Evolutionary conservation across 2,888 invertebrate species (phyloP), one percentile per base, ranked within the genome.

Genomic region (Drosophila pseudotalamancana): DNA sequence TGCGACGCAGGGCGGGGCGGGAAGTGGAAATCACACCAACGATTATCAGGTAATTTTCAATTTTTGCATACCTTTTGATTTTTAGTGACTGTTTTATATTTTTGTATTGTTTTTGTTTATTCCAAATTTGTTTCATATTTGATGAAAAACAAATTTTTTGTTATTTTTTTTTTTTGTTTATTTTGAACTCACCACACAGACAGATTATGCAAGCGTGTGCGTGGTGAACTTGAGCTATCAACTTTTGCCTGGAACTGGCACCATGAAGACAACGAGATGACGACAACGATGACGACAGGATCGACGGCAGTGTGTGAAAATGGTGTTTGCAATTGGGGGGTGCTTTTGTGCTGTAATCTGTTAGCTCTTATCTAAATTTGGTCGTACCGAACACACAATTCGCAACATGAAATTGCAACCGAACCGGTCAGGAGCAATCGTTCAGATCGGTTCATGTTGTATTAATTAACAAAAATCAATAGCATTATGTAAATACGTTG

Each of bases 11-110:
- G 73, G 72, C 66, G 71, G 83, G 83, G 62, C 81, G 87, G 87
- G 87, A 85, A 87, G 76, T 79, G 87, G 72, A 84, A 86, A 87
- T 83, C 85, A 85, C 85, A 85, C 83, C 87, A 85, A 84, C 85
- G 82, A 84, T 85, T 82, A 85, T 85, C 78, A 85, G 80, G 73
- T 72, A 84, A 80, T 75, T 82, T 81, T 70, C 64, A 63, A 54
- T 77, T 77, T 70, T 77, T 70, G 74, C 57, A 72, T 82, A 83
- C 83, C 79, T 77, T 79, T 79, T 68, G 65, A 67, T 74, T 63
- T 69, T 65, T 61, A 67, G 63, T 68, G 67, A 61, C 69, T 72
- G 53, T 40, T 63, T 55, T 31, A 31, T 43, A 45, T 32, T 16
- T 46, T 60, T 51, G 50, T 35, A 39, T 60, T 57, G 31, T 53